Evolutionary conservation across 1,140 invertebrate species (phyloP).

Genomic region (Gerris buenoi): DNA sequence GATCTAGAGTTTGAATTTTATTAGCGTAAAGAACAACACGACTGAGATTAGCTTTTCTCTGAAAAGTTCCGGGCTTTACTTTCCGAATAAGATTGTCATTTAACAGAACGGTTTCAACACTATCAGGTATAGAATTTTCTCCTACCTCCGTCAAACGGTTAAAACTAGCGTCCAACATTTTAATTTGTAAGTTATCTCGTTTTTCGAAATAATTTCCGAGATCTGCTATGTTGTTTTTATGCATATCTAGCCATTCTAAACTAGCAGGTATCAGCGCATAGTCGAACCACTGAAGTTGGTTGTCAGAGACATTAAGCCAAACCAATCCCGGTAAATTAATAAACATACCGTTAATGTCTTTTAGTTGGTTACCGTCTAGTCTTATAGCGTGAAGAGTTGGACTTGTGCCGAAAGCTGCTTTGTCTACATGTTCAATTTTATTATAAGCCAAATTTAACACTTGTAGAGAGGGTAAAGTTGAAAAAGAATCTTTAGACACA

Average conservation of each 20-base stretch:
- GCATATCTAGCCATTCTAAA: conserved; percentile 53
- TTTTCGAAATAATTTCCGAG: conserved; percentile 46
- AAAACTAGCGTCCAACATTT: conserved; percentile 57
- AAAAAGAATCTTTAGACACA: conserved; percentile 48
- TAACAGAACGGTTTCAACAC: conserved; percentile 53
- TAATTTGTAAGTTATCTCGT: conserved; percentile 44
- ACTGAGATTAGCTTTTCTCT: conserved; percentile 46
- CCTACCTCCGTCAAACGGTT: conserved; percentile 52
- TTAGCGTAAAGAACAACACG: conserved; percentile 62
- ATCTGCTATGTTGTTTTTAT: conserved; percentile 47
- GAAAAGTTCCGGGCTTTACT: conserved; percentile 56
- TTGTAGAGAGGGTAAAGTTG: conserved; percentile 44
- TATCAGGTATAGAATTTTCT: conserved; percentile 50
- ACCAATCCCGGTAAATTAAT: conserved; percentile 43
- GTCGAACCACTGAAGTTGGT: conserved; percentile 48
- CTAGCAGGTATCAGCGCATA: conserved; percentile 47
- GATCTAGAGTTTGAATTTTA: conserved; percentile 52
- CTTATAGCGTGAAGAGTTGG: conserved; percentile 45
- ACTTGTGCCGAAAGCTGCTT: conserved; percentile 46
- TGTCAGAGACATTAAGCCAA: conserved; percentile 55
- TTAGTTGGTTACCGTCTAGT: conserved; percentile 49
- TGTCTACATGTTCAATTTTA: conserved; percentile 44
- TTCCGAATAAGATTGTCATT: conserved; percentile 57
- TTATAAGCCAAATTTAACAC: conserved; percentile 53
- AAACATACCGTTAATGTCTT: conserved; percentile 48